These are phyloP conservation scores for Cremastinae sp. DNA, from an alignment of 2,888 invertebrate species.

Conservation along the genomic window DNA sequence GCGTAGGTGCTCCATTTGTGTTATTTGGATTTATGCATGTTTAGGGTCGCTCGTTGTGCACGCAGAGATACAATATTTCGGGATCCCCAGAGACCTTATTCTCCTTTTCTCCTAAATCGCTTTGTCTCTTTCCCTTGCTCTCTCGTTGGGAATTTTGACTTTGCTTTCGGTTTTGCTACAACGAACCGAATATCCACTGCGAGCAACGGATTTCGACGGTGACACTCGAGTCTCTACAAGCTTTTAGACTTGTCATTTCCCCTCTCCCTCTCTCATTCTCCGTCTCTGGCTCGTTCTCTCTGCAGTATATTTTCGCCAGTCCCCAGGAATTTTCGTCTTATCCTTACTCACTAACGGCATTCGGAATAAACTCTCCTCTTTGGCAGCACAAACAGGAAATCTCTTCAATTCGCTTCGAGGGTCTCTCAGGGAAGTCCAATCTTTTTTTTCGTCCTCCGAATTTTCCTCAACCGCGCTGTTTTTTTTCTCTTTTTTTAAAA, in stretches of 20 bases:
- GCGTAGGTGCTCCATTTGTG: slow-evolving; percentile 26
- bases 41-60: neutral
- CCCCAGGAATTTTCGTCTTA: slow-evolving; percentile 25
- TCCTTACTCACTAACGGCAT: slow-evolving; percentile 26
- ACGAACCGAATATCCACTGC: slow-evolving; percentile 37
- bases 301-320: neutral
- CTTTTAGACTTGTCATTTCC: slow-evolving; percentile 8
- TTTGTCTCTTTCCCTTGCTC: neutral
- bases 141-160: neutral
- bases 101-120: neutral
- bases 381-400: slow-evolving; percentile 18
- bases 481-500: neutral
- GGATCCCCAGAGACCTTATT: neutral
- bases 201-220: slow-evolving; percentile 32
- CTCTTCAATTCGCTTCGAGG: slow-evolving; percentile 14
- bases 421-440: slow-evolving; percentile 1
- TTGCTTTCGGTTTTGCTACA: slow-evolving; percentile 14
- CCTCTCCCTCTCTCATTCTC: neutral
- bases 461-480: neutral
- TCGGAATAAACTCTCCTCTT: slow-evolving; percentile 6
- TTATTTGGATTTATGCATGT: slow-evolving; percentile 1
- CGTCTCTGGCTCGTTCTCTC: slow-evolving; percentile 2
- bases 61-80: slow-evolving; percentile 18
- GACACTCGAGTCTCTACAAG: slow-evolving; percentile 41
- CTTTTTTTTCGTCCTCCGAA: neutral